phyloP scores from a whole-genome alignment of 2,113 vertebrate species.

The Albula goreensis region DNA sequence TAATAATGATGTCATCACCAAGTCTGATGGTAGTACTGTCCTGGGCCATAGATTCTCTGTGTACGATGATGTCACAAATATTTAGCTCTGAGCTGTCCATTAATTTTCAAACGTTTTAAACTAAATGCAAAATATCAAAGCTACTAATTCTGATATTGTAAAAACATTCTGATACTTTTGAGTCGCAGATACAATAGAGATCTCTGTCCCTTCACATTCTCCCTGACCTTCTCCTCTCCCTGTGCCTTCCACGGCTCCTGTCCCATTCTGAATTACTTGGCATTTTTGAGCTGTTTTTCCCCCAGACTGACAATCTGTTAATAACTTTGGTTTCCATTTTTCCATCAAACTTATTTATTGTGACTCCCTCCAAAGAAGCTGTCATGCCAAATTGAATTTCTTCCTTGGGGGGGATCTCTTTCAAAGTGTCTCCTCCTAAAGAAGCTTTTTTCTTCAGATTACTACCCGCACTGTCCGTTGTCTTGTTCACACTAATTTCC shows the following conservation, averaged over 20 bases:
- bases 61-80: too few relatives aligned
- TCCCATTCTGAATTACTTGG: background rate
- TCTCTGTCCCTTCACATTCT: background rate
- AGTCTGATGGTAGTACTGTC: too few relatives aligned
- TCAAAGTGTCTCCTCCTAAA: background rate
- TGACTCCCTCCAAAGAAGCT: background rate
- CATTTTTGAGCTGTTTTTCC: background rate
- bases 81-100: too few relatives aligned
- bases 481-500: background rate
- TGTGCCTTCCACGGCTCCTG: background rate
- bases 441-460: background rate
- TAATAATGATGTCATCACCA: too few relatives aligned
- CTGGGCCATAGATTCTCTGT: too few relatives aligned
- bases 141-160: background rate
- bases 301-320: background rate
- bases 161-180: background rate
- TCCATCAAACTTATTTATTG: background rate
- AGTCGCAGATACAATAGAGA: background rate
- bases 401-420: background rate
- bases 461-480: background rate
- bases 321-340: background rate
- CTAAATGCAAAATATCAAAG: too few relatives aligned
- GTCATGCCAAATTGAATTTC: background rate
- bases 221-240: background rate
- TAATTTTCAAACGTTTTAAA: too few relatives aligned